Base-by-base conservation (phyloP, 1,140 invertebrate genomes). In the Drosophila kepulauana region DNA sequence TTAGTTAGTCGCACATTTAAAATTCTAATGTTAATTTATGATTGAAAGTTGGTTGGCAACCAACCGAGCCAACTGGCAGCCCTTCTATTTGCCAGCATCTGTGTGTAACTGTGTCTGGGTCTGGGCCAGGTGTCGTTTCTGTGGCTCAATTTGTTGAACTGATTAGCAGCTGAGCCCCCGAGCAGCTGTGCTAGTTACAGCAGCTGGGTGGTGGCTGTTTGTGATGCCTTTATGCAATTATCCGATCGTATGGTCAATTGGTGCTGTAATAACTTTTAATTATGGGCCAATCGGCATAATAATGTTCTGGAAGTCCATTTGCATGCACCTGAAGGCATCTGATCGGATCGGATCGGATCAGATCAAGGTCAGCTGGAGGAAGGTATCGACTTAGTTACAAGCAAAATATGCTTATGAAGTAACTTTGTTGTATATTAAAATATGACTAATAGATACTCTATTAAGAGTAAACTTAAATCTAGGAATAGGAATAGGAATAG, bases 21-120 rank as follows among this genome's bases (percentile, higher is more conserved):
- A 89, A 88, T 88, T 89, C 81, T 88, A 88, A 88, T 85, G 74
- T 73, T 81, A 81, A 89, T 89, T 89, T 89, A 88, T 89, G 81
- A 81, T 88, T 79, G 84, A 88, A 89, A 89, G 84, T 81, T 69
- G 84, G 52, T 51, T 64, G 56, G 46, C 68, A 74, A 65, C 46
- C 16, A 48, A 33, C 28, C 33, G 8, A 35, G 69, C 64, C 75
- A 75, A 71, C 76, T 78, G 54, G 30, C 54, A 65, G 75, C 70
- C 84, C 78, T 81, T 81, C 66, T 69, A 75, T 63, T 57, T 75
- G 10, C 63, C 38, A 43, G 7, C 52, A 33, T 46, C 33, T 56
- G 49, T 46, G 13, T 56, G 49, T 11, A 15, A 10, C 62, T 43
- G 33, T 11, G 41, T 28, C 48, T 33, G 48, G 20, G 65, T 67